phyloP scores from a whole-genome alignment of 2,888 invertebrate species.

The Orthonychiurus folsomi region DNA sequence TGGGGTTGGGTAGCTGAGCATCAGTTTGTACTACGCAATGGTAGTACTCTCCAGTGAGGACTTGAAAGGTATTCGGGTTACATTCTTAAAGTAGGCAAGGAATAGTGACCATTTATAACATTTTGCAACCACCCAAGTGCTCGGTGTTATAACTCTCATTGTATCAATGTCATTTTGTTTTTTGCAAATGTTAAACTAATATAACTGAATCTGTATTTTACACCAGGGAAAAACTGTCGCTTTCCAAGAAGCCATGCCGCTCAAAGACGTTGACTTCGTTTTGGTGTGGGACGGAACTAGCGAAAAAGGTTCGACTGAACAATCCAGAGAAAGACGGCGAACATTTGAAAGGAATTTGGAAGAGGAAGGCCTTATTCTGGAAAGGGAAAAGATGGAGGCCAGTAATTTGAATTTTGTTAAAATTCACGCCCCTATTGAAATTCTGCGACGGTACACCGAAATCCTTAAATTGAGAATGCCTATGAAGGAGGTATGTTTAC shows the following conservation, averaged over 20 bases:
- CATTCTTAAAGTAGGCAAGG: too few species aligned
- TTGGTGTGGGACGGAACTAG: constrained; percentile 61
- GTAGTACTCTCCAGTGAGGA: too few species aligned
- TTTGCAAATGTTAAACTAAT: too few species aligned
- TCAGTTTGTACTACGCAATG: too few species aligned
- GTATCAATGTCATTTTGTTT: too few species aligned
- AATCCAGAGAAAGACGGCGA: constrained; percentile 48
- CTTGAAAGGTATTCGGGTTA: too few species aligned
- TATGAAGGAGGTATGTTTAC: constrained; percentile 65
- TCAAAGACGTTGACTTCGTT: constrained; percentile 36
- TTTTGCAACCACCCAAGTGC: too few species aligned
- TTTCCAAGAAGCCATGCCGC: constrained; percentile 38
- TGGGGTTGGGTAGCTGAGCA: too few species aligned
- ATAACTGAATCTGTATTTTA: too few species aligned
- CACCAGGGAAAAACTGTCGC: constrained; percentile 29
- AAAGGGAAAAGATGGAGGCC: constrained; percentile 57
- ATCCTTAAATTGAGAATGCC: constrained; percentile 86
- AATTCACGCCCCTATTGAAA: constrained; percentile 75
- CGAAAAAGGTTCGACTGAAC: constrained; percentile 45
- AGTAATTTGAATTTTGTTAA: constrained; percentile 72
- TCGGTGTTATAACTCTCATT: too few species aligned
- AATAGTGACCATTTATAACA: too few species aligned
- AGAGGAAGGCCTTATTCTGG: constrained; percentile 64
- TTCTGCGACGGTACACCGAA: constrained; percentile 78
- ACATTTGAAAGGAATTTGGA: constrained; percentile 62